Evolutionary conservation across 2,797 vertebrate species (phyloP).

Genomic region (Cyclopterus lumpus): DNA sequence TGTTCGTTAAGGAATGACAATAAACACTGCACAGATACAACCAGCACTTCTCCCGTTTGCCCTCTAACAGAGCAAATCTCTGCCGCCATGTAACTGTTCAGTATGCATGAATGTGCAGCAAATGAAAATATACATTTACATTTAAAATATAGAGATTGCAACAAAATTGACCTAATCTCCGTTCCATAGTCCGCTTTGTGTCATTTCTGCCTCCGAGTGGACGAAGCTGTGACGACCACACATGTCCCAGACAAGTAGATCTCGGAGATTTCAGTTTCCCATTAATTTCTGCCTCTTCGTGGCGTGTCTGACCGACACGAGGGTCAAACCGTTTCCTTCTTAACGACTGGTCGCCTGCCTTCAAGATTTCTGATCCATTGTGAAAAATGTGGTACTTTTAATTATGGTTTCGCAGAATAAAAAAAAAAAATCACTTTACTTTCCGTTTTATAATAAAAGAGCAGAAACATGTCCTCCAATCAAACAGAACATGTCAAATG

Average conservation of each 20-base stretch:
- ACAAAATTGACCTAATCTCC: conserved; percentile 7
- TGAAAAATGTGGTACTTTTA: not conserved
- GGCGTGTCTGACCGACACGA: not conserved
- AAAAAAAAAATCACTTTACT: not conserved
- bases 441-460: not conserved
- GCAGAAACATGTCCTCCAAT: not conserved
- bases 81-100: not conserved
- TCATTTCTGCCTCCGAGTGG: conserved; percentile 1
- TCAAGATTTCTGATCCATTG: not conserved
- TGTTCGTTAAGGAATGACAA: conserved; percentile 3
- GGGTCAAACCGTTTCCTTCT: not conserved
- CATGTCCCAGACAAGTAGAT: not conserved
- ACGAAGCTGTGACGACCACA: not conserved
- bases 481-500: not conserved
- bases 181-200: not conserved
- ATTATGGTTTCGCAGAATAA: conserved; percentile 2
- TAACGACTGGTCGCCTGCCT: not conserved
- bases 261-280: not conserved
- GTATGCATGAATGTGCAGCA: not conserved
- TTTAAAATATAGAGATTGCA: conserved; percentile 15
- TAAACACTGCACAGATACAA: not conserved
- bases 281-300: conserved; percentile 3
- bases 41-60: not conserved
- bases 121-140: conserved; percentile 13
- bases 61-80: not conserved